Evolutionary conservation across 2,888 invertebrate genomes (phyloP), one percentile per base, ranked within the genome.

Genomic region (Thymelicus acteon): DNA sequence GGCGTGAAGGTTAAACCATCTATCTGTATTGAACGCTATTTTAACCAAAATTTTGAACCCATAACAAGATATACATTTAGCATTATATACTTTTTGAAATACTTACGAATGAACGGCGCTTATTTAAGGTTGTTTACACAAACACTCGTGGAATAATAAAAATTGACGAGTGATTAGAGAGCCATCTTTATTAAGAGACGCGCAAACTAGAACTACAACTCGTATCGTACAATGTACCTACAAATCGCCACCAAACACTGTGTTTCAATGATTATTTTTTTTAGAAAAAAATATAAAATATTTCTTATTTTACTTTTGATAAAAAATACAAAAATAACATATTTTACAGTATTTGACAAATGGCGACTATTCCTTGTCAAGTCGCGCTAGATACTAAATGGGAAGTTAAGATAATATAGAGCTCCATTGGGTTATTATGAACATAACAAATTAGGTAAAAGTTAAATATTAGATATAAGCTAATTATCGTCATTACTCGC

Each of bases 161-260:
- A 60, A 31, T 39, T 7, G 39, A 65, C 49, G 65, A 44, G 15
- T 54, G 75, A 79, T 77, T 79, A 82, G 73, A 77, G 80, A 80
- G 80, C 80, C 86, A 85, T 82, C 81, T 81, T 81, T 77, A 76
- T 79, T 76, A 78, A 78, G 75, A 84, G 82, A 82, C 79, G 83
- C 80, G 77, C 85, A 81, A 84, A 84, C 82, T 81, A 83, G 72
- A 80, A 91, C 90, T 87, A 85, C 74, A 79, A 82, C 83, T 84
- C 84, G 86, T 76, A 77, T 74, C 76, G 76, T 75, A 76, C 77
- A 78, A 75, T 75, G 73, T 75, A 66, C 72, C 77, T 71, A 74
- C 75, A 70, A 73, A 73, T 76, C 72, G 73, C 73, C 75, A 77
- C 75, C 67, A 69, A 75, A 77, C 78, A 79, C 77, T 77, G 77